phyloP scores from a whole-genome alignment of 1,140 invertebrate genomes.

The Anoplophora glabripennis region DNA sequence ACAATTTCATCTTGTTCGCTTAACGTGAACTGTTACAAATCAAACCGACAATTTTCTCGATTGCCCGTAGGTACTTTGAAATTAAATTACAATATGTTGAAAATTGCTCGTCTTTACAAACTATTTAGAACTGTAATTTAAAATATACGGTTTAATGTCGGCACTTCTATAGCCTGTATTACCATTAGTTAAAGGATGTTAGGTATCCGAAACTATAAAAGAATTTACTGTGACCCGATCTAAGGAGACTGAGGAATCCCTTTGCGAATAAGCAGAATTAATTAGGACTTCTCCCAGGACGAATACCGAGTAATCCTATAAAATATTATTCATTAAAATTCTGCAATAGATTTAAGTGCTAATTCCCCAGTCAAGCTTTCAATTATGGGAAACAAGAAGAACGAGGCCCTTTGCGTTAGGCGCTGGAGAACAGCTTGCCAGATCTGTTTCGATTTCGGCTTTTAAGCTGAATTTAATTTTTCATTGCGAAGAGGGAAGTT shows the following conservation, averaged over 20 bases:
- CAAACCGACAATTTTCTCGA: not conserved
- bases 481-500: too few species aligned
- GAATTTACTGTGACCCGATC: too few species aligned
- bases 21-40: too few species aligned
- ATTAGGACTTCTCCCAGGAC: slow-evolving; percentile 27
- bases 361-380: slow-evolving; percentile 28
- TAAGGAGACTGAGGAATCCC: too few species aligned
- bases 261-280: slow-evolving; percentile 27
- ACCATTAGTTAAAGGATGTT: too few species aligned
- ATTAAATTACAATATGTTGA: not conserved
- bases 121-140: too few species aligned
- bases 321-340: slow-evolving; percentile 35
- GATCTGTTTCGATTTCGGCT: slow-evolving; percentile 9
- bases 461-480: too few species aligned
- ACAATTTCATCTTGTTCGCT: too few species aligned
- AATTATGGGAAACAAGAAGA: slow-evolving; percentile 30
- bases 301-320: slow-evolving; percentile 32
- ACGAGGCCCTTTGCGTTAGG: not conserved
- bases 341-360: slow-evolving; percentile 33
- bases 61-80: not conserved
- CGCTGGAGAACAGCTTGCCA: slow-evolving; percentile 11
- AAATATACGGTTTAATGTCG: too few species aligned
- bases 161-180: too few species aligned
- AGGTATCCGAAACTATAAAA: too few species aligned
- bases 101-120: too few species aligned